Base-by-base conservation (phyloP, 2,888 invertebrate genomes). In the Agrilus biguttatus region DNA sequence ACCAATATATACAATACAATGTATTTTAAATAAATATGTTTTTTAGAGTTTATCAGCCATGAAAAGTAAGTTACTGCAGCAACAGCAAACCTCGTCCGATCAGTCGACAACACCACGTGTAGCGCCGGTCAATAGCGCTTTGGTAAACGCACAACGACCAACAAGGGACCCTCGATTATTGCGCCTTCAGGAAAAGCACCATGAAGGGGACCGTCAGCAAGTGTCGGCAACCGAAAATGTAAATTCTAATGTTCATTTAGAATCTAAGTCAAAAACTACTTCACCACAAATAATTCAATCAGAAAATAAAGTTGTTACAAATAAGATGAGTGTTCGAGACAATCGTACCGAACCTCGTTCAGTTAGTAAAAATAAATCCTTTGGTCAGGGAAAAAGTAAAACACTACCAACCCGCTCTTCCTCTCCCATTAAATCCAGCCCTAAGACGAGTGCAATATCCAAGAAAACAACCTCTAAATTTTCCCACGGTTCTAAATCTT, bases 91-190 rank as follows among this genome's bases (percentile, higher is more conserved):
- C 8, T 2, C 28, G 10, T 28, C 10, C 2, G 28, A 28, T 28
- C 28, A 28, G 28, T 10, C 5, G 8, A 10, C 28, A 10, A 61
- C 62, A 10, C 60, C 69, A 34, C 70, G 73, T 53, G 76, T 78
- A 42, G 68, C 73, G 48, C 77, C 77, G 4, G 69, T 66, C 39
- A 66, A 63, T 50, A 64, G 61, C 39, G 65, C 64, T 37, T 51
- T 66, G 42, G 56, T 65, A 21, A 60, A 60, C 21, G 54, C 60
- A 14, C 47, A 47, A 12, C 55, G 59, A 37, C 57, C 60, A n/a
- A 54, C 67, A 58, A 52, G 63, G 44, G 67, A 67, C 51, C 66
- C 67, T 8, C 55, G 66, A 33, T 50, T 66, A 19, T 48, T 60
- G 42, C 57, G 61, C 28, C 63, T 60, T 47, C 62, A 60, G 44